Conservation (phyloP, 2,113 vertebrate species). For the Ciconia maguari region DNA sequence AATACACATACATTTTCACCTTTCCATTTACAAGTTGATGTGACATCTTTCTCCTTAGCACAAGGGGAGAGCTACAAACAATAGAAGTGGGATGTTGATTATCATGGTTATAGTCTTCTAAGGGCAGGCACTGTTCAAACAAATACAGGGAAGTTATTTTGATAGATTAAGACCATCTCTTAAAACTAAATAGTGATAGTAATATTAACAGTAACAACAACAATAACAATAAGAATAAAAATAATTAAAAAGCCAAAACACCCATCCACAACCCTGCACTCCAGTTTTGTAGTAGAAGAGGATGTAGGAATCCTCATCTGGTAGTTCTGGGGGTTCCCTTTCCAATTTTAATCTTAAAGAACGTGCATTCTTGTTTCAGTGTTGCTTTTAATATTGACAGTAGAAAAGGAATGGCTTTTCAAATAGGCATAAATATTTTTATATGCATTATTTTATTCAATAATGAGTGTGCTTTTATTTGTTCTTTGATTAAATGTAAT, state of each 20-base stretch:
- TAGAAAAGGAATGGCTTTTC: not conserved
- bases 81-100: not conserved
- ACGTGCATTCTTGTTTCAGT: not conserved
- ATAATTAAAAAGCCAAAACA: not conserved
- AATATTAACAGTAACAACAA: not conserved
- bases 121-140: not conserved
- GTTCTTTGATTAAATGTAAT: slow-evolving; percentile 3
- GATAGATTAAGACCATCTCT: not conserved
- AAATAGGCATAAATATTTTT: not conserved
- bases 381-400: not conserved
- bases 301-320: not conserved
- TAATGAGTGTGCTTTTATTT: not conserved
- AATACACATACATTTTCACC: not conserved
- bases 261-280: not conserved
- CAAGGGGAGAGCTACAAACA: not conserved
- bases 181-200: not conserved
- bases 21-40: not conserved
- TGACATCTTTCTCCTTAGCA: not conserved
- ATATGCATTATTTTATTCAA: not conserved
- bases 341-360: not conserved
- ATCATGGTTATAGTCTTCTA: not conserved
- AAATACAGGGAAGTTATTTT: not conserved
- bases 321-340: not conserved
- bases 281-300: not conserved
- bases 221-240: not conserved